Evolutionary conservation across 2,888 invertebrate species (phyloP).

Genomic region (Siphonodentalium dalli): DNA sequence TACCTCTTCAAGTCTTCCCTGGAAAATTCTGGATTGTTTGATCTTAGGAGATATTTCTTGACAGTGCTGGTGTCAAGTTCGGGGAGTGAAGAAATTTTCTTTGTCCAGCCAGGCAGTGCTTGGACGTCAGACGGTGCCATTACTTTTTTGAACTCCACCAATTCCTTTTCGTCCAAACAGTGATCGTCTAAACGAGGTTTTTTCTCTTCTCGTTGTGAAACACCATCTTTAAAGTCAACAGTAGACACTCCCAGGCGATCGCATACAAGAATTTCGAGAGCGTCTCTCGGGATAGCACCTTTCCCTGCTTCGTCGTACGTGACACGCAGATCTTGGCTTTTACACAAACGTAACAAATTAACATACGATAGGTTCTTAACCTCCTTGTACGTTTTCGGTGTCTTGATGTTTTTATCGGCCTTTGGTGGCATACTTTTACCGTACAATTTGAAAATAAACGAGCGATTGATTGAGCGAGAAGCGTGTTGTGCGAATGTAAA

Average conservation of each 20-base stretch:
- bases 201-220: not conserved
- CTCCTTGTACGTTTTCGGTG: not conserved
- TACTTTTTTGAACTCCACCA: conserved; percentile 4
- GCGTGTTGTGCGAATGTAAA: too few species aligned
- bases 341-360: not conserved
- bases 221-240: not conserved
- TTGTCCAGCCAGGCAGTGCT: not conserved
- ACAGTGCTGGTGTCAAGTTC: conserved; percentile 3
- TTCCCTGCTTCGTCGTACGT: too few species aligned
- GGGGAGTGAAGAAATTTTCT: not conserved
- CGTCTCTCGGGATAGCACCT: conserved; percentile 1
- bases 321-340: not conserved
- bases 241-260: conserved; percentile 1
- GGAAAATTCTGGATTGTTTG: not conserved
- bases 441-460: too few species aligned
- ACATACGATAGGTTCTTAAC: not conserved
- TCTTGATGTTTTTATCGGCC: too few species aligned
- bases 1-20: not conserved
- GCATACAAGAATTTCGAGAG: conserved; percentile 4
- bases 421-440: too few species aligned
- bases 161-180: not conserved
- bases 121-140: conserved; percentile 1
- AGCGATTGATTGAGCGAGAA: too few species aligned
- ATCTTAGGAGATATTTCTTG: conserved; percentile 5
- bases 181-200: not conserved